Base-by-base conservation (phyloP, 2,888 invertebrate genomes). In the Phragmatobia fuliginosa region DNA sequence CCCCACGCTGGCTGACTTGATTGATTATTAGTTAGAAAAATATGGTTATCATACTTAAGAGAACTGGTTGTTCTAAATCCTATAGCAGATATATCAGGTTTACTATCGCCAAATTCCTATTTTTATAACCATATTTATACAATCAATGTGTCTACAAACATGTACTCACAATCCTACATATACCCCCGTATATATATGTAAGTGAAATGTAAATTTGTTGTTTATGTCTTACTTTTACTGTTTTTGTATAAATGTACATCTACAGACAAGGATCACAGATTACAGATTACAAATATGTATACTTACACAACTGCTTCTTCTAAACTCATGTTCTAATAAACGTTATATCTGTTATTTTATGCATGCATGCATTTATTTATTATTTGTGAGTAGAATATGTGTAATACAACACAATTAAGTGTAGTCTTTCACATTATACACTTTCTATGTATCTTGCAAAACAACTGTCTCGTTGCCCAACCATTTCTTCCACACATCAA, bases 401-500 rank as follows among this genome's bases (percentile, higher is more conserved):
- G 28, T 25, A 28, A 7, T 79, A 78, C 45, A 72, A 74, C 79
- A 74, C 73, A 70, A 76, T 72, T 75, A 75, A 65, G 70, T 74
- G 67, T 68, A 71, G 75, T 75, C 68, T 75, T 76, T 80, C 79
- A 78, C 71, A 74, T 76, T 73, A 73, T 79, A 81, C 75, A 52
- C 11, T 25, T 52, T 1, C 52, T 77, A 72, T 68, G 70, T 71
- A 78, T 77, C 80, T 86, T 85, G 83, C 79, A 81, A 84, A 88
- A 89, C 88, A 90, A 89, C 89, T 80, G 83, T 82, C 78, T 73
- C 78, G 76, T 88, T 88, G 83, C 86, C 84, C 85, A 90, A 90
- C 85, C 73, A 82, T 80, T 85, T 85, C 83, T 87, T 85, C 83
- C 71, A 84, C 77, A 83, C 68, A 63, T 73, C 61, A 78, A 90